phyloP scores from a whole-genome alignment of 1,140 invertebrate genomes.

The Pseudomyrmex concolor region DNA sequence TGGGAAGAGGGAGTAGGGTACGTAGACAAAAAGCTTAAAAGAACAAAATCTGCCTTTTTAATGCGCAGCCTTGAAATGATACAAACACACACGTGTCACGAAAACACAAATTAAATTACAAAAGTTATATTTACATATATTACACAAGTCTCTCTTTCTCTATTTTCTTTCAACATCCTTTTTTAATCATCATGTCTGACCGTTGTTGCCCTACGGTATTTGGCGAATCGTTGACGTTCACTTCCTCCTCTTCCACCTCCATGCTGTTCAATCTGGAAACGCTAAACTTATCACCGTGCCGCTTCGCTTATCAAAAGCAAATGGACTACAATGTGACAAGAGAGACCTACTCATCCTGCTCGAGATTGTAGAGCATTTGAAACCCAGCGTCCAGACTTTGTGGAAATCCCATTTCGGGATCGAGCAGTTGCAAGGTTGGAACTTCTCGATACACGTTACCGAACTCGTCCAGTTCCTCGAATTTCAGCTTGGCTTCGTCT shows the following conservation, averaged over 20 bases:
- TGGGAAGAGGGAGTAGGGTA: no score
- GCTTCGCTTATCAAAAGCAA: not conserved
- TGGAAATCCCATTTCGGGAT: conserved; percentile 84
- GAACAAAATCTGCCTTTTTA: no score
- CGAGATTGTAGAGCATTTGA: conserved; percentile 85
- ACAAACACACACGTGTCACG: no score
- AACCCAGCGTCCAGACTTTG: conserved; percentile 85
- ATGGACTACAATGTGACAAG: not conserved
- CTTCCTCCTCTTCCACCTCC: conserved; percentile 80
- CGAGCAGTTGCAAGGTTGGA: conserved; percentile 83
- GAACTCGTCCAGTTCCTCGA: conserved; percentile 82
- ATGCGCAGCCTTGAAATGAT: not conserved
- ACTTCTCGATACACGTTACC: conserved; percentile 82
- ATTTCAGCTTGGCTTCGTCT: conserved; percentile 82
- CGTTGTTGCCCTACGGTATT: conserved; percentile 48
- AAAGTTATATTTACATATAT: not conserved
- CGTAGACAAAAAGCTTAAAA: no score
- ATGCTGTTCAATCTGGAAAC: conserved; percentile 79
- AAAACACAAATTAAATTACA: not conserved
- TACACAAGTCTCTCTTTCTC: no score
- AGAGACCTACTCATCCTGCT: conserved; percentile 83
- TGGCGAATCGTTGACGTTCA: conserved; percentile 78
- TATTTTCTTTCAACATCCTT: conserved; percentile 35
- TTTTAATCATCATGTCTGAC: conserved; percentile 46
- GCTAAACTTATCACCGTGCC: conserved; percentile 12